Evolutionary conservation across 2,797 vertebrate genomes (phyloP), one percentile per base, ranked within the genome.

Genomic region (Falco biarmicus): DNA sequence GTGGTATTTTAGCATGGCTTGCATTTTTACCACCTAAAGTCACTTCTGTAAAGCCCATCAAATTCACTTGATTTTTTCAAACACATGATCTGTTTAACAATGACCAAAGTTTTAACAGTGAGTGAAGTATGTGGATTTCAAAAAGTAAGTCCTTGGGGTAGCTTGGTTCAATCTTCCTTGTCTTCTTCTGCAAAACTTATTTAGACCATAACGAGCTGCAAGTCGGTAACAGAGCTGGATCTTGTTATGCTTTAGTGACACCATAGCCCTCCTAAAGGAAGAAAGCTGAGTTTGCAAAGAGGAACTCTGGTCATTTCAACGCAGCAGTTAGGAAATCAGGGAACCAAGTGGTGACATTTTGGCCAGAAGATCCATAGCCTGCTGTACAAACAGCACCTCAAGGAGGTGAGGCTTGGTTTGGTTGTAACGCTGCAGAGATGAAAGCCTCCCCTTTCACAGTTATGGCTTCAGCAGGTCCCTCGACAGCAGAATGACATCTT

Each of bases 391-490:
- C 86, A 94, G 94, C 93, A 93, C 75, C 92, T 94, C 11, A 14
- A 87, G 89, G 73, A 88, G 84, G 80, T 39, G 73, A 93, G 26
- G 76, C 92, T 74, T 57, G 90, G 65, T 94, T 96, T 86, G 91
- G 88, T 56, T 76, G 66, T 89, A 75, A 93, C 0, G 13, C 82
- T 86, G 93, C 83, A 25, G 90, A 93, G n/a, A 89, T 95, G 90
- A 88, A 41, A 26, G 93, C 81, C 90, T 97, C 95, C 68, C 78
- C 75, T 93, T 97, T 96, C 96, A 94, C 83, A 78, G 77, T 93
- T 87, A 87, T 4, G 84, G 91, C 78, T 86, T 92, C 93, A 79
- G 95, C 93, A 94, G 90, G 87, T 93, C 93, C 96, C 92, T 97
- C 15, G 4, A 90, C 92, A 89, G 76, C 90, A 90, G 95, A 84